These are phyloP conservation scores for Ciconia boyciana DNA, from an alignment of 2,113 vertebrate species.

Conservation along the genomic window DNA sequence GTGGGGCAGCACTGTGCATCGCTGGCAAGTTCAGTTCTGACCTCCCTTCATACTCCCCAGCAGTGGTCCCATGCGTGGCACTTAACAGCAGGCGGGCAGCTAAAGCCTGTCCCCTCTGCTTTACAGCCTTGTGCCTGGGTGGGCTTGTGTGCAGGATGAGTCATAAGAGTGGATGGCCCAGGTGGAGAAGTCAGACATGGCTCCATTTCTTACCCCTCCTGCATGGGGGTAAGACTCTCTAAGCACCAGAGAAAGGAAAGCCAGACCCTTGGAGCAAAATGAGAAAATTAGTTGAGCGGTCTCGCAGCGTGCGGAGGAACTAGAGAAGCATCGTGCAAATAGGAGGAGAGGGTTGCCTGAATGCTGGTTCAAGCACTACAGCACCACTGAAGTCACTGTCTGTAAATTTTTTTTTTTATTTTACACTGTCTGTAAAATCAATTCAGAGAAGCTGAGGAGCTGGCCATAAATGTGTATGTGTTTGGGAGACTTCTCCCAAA, in stretches of 20 bases:
- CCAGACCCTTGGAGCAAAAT: neutral
- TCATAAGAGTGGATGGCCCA: neutral
- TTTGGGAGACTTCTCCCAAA: neutral
- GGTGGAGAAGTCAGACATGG: neutral
- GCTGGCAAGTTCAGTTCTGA: neutral
- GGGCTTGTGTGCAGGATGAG: neutral
- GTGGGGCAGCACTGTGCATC: neutral
- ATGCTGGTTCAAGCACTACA: neutral
- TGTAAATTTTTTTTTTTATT: too few species aligned
- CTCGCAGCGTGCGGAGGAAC: neutral
- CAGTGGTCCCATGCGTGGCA: neutral
- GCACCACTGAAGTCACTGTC: neutral
- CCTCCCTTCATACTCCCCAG: neutral
- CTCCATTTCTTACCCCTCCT: neutral
- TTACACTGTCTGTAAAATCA: too few species aligned
- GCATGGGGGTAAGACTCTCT: fast-evolving
- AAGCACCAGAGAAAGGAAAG: neutral
- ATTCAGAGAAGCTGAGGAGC: neutral
- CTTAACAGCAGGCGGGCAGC: neutral
- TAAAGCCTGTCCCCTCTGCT: neutral
- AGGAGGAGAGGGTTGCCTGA: neutral
- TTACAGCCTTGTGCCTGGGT: neutral
- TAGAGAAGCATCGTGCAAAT: fast-evolving
- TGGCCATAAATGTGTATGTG: neutral
- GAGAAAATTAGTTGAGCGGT: neutral